phyloP scores from a whole-genome alignment of 2,888 invertebrate genomes.

The Eurytoma californica region DNA sequence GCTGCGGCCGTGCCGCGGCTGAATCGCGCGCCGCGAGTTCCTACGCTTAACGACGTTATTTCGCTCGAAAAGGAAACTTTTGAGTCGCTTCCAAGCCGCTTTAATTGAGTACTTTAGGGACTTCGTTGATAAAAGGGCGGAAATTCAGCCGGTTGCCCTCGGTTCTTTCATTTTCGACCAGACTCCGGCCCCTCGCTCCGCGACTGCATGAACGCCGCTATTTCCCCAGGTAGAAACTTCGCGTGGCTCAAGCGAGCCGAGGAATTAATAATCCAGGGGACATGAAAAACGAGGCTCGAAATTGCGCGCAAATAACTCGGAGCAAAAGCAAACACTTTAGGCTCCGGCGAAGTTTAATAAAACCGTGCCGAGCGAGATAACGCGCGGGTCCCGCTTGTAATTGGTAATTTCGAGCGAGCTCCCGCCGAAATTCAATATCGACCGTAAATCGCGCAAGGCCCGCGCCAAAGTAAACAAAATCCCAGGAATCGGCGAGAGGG shows the following conservation, averaged over 20 bases:
- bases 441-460: conserved; percentile 6
- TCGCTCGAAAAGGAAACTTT: conserved; percentile 26
- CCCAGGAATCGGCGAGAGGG: conserved; percentile 10
- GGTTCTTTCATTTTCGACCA: no score
- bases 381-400: background rate
- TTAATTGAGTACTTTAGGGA: conserved; percentile 32
- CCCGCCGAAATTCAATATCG: conserved; percentile 20
- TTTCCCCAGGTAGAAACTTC: no score
- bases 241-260: no score
- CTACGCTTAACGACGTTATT: conserved; percentile 33
- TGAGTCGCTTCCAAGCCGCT: background rate
- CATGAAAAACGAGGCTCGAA: no score
- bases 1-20: background rate
- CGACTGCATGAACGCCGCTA: no score
- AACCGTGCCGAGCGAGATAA: background rate
- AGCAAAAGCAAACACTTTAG: no score
- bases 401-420: conserved; percentile 6
- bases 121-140: conserved; percentile 1
- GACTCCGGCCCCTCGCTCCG: no score
- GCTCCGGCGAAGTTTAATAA: no score
- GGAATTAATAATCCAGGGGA: no score
- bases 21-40: no score
- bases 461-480: conserved; percentile 38
- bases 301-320: no score
- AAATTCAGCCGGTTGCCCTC: background rate